These are phyloP conservation scores for Synanceia verrucosa DNA, from an alignment of 2,797 vertebrate genomes.

Conservation along the genomic window DNA sequence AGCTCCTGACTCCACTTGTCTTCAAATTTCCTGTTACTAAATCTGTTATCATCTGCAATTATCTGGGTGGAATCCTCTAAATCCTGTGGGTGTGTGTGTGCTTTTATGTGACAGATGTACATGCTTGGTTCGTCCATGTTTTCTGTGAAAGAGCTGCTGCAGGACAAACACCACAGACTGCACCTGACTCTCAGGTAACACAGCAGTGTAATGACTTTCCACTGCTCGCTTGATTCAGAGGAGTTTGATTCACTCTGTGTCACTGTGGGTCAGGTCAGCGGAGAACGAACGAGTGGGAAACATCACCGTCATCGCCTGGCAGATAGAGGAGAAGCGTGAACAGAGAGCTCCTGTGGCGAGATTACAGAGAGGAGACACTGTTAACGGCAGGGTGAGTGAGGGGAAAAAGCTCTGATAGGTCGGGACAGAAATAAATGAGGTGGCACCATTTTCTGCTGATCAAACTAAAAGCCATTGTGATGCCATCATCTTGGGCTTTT, in stretches of 20 bases:
- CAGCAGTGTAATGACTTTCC: not conserved
- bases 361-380: constrained; percentile 87
- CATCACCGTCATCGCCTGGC: constrained; percentile 97
- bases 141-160: constrained; percentile 93
- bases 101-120: constrained; percentile 89
- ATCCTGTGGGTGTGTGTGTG: constrained; percentile 6
- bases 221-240: not conserved
- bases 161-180: constrained; percentile 92
- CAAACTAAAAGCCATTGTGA: not conserved
- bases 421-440: not conserved
- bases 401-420: not conserved
- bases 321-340: constrained; percentile 94
- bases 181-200: constrained; percentile 94
- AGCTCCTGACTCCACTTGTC: constrained; percentile 33
- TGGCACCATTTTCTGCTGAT: not conserved
- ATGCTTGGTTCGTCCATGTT: constrained; percentile 94
- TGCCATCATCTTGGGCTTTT: not conserved
- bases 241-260: constrained; percentile 4
- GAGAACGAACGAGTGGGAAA: constrained; percentile 94
- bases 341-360: constrained; percentile 89
- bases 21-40: not conserved
- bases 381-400: constrained; percentile 91
- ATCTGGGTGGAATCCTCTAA: not conserved
- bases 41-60: not conserved
- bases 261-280: constrained; percentile 86